phyloP scores from a whole-genome alignment of 2,797 vertebrate genomes.

The Lithobates sylvaticus region DNA sequence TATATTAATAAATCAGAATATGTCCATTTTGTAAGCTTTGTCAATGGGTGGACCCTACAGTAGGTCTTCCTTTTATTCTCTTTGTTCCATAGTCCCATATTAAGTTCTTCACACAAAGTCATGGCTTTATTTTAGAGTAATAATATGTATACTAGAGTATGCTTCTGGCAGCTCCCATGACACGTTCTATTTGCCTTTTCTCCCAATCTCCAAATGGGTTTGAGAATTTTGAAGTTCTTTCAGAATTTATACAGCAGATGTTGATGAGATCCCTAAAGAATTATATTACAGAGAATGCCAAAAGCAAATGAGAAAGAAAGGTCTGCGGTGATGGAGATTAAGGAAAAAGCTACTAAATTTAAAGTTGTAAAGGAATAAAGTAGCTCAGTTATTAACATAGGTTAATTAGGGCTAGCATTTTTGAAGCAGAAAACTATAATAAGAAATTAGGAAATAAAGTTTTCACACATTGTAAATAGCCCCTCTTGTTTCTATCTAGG shows the following conservation, averaged over 20 bases:
- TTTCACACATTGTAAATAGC: not conserved
- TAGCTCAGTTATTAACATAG: conserved; percentile 49
- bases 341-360: conserved; percentile 43
- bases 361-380: conserved; percentile 46
- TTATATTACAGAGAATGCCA: conserved; percentile 50
- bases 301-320: conserved; percentile 54
- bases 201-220: conserved; percentile 50
- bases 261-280: conserved; percentile 49
- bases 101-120: conserved; percentile 29
- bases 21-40: not conserved
- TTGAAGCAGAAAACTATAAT: conserved; percentile 37
- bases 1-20: not conserved
- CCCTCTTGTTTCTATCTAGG: not conserved
- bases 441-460: not conserved
- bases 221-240: conserved; percentile 53
- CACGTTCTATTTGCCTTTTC: conserved; percentile 43
- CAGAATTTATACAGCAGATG: conserved; percentile 59
- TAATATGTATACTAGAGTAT: conserved; percentile 31
- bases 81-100: conserved; percentile 30
- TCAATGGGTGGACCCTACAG: not conserved
- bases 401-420: conserved; percentile 48
- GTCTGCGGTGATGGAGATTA: conserved; percentile 33
- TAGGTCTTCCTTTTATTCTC: not conserved
- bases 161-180: conserved; percentile 37
- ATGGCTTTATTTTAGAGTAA: conserved; percentile 21